A percentile compares a stretch with the other conserved stretches of the same genome.
phyloP scores from a whole-genome alignment of 1,140 invertebrate genomes.

The Dendroctonus ponderosae region DNA sequence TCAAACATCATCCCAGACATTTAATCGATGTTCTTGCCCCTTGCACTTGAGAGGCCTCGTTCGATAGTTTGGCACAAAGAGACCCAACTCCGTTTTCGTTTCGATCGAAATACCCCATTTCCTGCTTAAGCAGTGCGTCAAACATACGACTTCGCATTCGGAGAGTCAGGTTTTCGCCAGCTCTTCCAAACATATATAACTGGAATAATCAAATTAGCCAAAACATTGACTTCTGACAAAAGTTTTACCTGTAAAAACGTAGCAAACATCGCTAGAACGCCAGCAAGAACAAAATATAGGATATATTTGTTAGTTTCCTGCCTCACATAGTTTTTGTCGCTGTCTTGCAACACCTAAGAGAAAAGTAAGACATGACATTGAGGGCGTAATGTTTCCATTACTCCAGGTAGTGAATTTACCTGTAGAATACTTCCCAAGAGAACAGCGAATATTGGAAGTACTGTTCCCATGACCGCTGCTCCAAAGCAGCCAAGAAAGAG shows the following conservation, averaged over 20 bases:
- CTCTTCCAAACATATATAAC: constrained; percentile 71
- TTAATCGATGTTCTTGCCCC: constrained; percentile 56
- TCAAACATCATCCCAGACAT: neutral
- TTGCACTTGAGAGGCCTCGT: constrained; percentile 77
- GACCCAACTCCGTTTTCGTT: constrained; percentile 76
- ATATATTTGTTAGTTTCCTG: constrained; percentile 64
- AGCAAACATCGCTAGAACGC: constrained; percentile 69
- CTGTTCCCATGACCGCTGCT: constrained; percentile 68
- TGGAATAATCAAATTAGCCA: constrained; percentile 7
- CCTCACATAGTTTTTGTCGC: constrained; percentile 59
- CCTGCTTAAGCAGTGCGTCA: constrained; percentile 72
- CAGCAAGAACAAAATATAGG: constrained; percentile 66
- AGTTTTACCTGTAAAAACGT: constrained; percentile 61
- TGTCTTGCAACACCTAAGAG: constrained; percentile 13
- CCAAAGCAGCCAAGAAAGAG: constrained; percentile 71
- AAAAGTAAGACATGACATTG: neutral
- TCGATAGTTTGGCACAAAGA: constrained; percentile 72
- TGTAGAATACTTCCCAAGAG: constrained; percentile 82
- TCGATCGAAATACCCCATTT: constrained; percentile 80
- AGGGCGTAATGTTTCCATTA: neutral
- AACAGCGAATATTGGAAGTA: constrained; percentile 78
- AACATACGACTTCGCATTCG: constrained; percentile 69
- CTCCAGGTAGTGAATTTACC: constrained; percentile 49
- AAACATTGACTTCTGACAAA: constrained; percentile 23
- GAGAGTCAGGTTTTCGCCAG: constrained; percentile 74